These are phyloP conservation scores for Melanostoma scalare DNA, from an alignment of 2,888 invertebrate species.

Conservation along the genomic window DNA sequence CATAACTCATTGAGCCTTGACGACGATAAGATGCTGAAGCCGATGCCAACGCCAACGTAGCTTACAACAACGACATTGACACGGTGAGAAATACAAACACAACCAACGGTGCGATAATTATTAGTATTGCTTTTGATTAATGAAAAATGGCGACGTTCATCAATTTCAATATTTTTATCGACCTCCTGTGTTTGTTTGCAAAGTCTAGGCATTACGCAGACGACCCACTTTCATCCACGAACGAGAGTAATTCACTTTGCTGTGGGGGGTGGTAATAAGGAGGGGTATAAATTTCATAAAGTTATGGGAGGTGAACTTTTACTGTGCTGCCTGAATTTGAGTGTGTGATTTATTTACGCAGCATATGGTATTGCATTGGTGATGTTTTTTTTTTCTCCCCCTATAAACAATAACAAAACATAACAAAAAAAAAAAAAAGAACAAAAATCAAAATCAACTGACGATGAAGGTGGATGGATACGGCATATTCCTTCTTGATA, in stretches of 20 bases:
- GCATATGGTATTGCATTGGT: conserved; percentile 62
- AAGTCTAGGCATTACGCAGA: conserved; percentile 10
- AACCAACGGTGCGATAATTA: conserved; percentile 60
- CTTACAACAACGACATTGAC: neutral
- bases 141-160: conserved; percentile 62
- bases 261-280: too few relatives aligned
- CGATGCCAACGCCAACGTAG: neutral
- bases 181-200: conserved; percentile 4
- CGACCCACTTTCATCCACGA: conserved; percentile 32
- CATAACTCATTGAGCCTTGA: conserved; percentile 49
- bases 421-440: neutral
- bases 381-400: conserved; percentile 12
- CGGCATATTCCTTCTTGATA: conserved; percentile 27
- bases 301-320: conserved; percentile 20
- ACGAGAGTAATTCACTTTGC: conserved; percentile 6
- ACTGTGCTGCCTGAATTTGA: conserved; percentile 42
- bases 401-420: too few relatives aligned
- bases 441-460: conserved; percentile 44
- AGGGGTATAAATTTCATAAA: neutral
- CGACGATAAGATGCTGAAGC: neutral
- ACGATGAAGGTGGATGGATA: conserved; percentile 25
- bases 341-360: conserved; percentile 65
- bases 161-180: conserved; percentile 52
- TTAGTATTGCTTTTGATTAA: conserved; percentile 69
- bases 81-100: conserved; percentile 50